Evolutionary conservation across 2,888 invertebrate genomes (phyloP).

Genomic region (Drosophila setosimentum): DNA sequence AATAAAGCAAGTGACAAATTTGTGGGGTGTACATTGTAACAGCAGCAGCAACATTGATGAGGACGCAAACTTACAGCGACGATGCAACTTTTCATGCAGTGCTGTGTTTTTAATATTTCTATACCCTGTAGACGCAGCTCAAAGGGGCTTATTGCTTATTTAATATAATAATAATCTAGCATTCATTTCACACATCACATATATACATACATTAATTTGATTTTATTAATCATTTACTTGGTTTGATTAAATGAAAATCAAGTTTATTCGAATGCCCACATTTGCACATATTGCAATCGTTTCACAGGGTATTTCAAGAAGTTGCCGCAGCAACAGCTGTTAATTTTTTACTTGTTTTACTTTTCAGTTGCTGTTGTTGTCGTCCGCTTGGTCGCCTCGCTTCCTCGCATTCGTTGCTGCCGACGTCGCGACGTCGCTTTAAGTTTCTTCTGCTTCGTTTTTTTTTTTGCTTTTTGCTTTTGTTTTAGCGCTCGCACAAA

Average conservation of each 20-base stretch:
- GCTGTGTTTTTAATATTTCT: constrained; percentile 54
- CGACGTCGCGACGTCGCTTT: constrained; percentile 49
- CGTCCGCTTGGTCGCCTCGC: constrained; percentile 46
- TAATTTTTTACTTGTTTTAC: constrained; percentile 58
- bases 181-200: neutral
- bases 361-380: constrained; percentile 61
- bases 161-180: neutral
- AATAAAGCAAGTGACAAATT: constrained; percentile 42
- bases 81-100: constrained; percentile 54
- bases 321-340: constrained; percentile 8
- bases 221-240: neutral
- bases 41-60: constrained; percentile 33
- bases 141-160: neutral
- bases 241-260: neutral
- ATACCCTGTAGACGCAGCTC: constrained; percentile 21
- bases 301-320: constrained; percentile 36
- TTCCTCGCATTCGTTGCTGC: constrained; percentile 56
- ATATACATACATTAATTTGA: neutral
- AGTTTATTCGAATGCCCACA: neutral
- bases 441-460: constrained; percentile 38
- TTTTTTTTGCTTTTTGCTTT: constrained; percentile 54
- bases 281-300: neutral
- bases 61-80: constrained; percentile 44
- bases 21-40: constrained; percentile 56
- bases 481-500: constrained; percentile 78